Evolutionary conservation across 2,888 invertebrate genomes (phyloP).

Genomic region (Epirrhoe tristata): DNA sequence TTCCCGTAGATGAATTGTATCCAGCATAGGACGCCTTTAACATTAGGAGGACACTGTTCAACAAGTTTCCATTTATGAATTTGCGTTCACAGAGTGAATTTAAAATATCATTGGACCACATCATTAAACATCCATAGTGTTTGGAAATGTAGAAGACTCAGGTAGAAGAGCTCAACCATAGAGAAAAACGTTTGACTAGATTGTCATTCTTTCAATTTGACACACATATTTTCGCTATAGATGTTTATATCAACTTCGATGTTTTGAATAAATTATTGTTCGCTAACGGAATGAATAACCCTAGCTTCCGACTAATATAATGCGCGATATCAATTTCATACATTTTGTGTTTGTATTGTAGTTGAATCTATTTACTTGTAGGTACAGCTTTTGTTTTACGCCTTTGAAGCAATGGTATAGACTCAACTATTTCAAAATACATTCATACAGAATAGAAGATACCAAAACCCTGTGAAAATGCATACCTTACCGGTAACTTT

Average conservation of each 20-base stretch:
- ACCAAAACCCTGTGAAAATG: slow-evolving; percentile 30
- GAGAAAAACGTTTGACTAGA: neutral
- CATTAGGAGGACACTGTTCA: no score
- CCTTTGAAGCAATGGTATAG: slow-evolving; percentile 16
- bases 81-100: no score
- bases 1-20: no score
- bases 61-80: no score
- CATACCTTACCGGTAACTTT: slow-evolving; percentile 22
- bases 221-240: slow-evolving; percentile 33
- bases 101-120: no score
- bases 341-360: slow-evolving; percentile 15
- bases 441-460: neutral
- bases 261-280: slow-evolving; percentile 33
- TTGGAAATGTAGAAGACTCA: neutral
- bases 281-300: slow-evolving; percentile 21
- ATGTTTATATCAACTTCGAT: slow-evolving; percentile 11
- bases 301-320: slow-evolving; percentile 15
- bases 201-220: slow-evolving; percentile 17
- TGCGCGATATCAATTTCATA: slow-evolving; percentile 16
- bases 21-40: no score
- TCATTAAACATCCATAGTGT: no score
- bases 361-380: slow-evolving; percentile 8
- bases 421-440: neutral
- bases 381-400: slow-evolving; percentile 9
- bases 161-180: no score